Percentiles rank a stretch among this genome's conserved stretches.
Conservation (phyloP, 2,113 vertebrate genomes). For the Cacatua alba region DNA sequence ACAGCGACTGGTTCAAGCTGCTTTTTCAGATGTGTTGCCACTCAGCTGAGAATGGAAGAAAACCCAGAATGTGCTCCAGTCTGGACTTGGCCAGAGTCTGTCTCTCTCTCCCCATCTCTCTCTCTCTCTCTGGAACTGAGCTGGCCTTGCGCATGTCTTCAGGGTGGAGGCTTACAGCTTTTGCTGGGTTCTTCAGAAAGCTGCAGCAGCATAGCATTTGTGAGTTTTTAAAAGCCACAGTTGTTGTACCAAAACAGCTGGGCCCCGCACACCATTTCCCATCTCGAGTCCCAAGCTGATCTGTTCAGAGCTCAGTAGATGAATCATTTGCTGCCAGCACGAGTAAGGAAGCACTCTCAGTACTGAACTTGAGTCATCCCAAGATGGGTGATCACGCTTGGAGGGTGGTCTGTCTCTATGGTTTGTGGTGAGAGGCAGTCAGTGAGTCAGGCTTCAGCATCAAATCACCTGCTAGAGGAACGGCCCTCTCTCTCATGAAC, state of each 20-base stretch:
- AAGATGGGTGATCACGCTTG: background rate
- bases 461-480: background rate
- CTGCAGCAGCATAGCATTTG: background rate
- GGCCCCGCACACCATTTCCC: background rate
- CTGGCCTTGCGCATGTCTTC: background rate
- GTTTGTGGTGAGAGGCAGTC: background rate
- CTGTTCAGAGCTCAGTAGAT: background rate
- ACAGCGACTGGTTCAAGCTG: background rate
- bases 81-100: background rate
- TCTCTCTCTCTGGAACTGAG: background rate
- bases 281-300: background rate
- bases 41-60: slow-evolving; percentile 15
- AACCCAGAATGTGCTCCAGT: background rate
- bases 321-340: background rate
- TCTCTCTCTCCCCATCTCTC: background rate
- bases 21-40: background rate
- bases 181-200: background rate
- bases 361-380: background rate
- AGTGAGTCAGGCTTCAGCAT: background rate
- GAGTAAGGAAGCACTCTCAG: background rate
- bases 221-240: background rate
- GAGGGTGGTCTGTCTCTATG: background rate
- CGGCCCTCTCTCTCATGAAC: background rate
- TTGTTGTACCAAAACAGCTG: background rate
- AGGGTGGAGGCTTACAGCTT: background rate